Base-by-base conservation (phyloP, 2,113 vertebrate species). In the Gavia stellata region DNA sequence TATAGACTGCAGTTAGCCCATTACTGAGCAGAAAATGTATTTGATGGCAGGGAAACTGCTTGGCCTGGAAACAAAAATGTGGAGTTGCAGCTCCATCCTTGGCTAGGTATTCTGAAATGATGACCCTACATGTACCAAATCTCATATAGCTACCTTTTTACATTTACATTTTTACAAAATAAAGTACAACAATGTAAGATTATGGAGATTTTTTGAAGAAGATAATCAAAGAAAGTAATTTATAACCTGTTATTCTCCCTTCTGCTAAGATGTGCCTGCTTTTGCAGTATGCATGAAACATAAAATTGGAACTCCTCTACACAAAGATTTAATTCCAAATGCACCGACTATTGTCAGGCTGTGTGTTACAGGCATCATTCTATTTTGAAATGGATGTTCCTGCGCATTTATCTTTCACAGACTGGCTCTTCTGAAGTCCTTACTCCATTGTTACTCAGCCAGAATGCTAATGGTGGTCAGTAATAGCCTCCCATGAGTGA, bases 281-380 rank as follows among this genome's bases (percentile, higher is more conserved):
- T 90, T 52, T 94, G 83, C 61, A 65, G 92, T 65, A 95, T 93
- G 91, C 53, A 94, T 81, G 88, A 96, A 96, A 93, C 84, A 85
- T 17, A 88, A 96, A 85, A 93, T 94, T 82, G 90, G 62, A 93
- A 79, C 77, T 92, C 59, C 31, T 84, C 73, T 92, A 85, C 50
- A 81, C 40, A 94, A 93, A 93, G 83, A 88, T 94, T 95, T 96
- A 89, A 95, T 96, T 96, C 86, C 80, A 92, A 95, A 94, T 91
- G 72, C 83, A 86, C 65, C 3, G 10, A 86, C 80, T 92, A 65
- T 86, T 96, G 95, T 95, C 65, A 96, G 86, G 83, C 49, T 94
- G 34, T 79, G 72, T 31, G 5, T 89, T 93, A 96, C 49, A 94
- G 36, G 80, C 70, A 95, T 91, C 91, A 65, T 70, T 95, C 86